These are phyloP conservation scores for Noctilio leporinus DNA, from an alignment of 2,113 vertebrate species.

Conservation along the genomic window DNA sequence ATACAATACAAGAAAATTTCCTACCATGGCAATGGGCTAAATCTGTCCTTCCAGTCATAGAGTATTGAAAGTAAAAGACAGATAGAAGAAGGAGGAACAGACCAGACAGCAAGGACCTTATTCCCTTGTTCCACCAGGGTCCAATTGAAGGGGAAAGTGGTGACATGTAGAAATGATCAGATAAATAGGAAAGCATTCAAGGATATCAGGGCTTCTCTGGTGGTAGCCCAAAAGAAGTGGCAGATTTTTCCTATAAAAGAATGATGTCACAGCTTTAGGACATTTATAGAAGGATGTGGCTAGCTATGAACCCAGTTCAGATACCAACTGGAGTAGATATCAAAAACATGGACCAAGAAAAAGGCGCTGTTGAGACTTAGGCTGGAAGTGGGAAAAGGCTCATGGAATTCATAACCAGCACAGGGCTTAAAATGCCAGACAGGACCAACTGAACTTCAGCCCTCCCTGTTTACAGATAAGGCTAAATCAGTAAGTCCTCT, in stretches of 20 bases:
- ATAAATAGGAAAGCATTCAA: not conserved
- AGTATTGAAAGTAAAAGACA: not conserved
- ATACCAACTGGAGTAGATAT: not conserved
- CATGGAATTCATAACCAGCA: not conserved
- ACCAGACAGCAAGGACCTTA: not conserved
- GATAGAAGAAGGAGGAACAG: not conserved
- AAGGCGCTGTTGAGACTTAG: not conserved
- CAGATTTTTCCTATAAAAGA: not conserved
- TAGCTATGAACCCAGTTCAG: not conserved
- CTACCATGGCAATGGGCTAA: not conserved
- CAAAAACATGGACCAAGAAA: not conserved
- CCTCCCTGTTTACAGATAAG: not conserved
- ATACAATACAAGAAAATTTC: not conserved
- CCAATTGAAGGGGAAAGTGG: not conserved
- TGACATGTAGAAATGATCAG: not conserved
- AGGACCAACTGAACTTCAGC: not conserved
- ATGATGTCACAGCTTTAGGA: not conserved
- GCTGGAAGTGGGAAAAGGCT: fast-evolving
- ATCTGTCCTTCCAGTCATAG: not conserved
- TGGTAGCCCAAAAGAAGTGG: not conserved
- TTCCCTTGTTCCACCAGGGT: not conserved
- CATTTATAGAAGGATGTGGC: not conserved
- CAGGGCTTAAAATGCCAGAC: not conserved
- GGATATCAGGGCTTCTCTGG: not conserved
- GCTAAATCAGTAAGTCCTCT: not conserved